Base-by-base conservation (phyloP, 2,797 vertebrate genomes). In the Lycodopsis pacificus region DNA sequence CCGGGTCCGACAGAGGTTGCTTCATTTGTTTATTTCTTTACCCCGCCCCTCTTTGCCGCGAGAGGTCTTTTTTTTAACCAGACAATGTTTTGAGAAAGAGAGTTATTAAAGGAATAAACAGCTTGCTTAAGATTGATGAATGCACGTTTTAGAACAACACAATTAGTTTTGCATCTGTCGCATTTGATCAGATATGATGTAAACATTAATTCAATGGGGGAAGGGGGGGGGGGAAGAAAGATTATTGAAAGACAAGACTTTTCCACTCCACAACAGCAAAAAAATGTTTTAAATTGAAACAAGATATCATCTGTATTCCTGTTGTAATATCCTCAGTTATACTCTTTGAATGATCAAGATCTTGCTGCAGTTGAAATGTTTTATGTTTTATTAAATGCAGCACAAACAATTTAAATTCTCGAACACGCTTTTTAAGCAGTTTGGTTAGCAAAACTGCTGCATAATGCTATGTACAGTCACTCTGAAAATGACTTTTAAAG, bases 71-170 rank as follows among this genome's bases (percentile, higher is more conserved):
- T 51, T 40, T 12, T 64, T 42, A 34, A 3, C 36, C 36, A 74
- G 7, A 71, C 19, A 9, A 5, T 27, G 36, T 74, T 76, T 79
- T 75, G 15, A 77, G 68, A 42, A 79, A 79, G 46, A 48, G 27
- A 62, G 30, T 61, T 70, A 65, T 72, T 38, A 72, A 62, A 73
- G n/a, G 63, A 59, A 42, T 30, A 49, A 73, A 49, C 30, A 69
- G 56, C 15, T 69, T 76, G 2, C 67, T 32, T 57, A 73, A 70
- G 79, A 83, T 83, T 84, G 59, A 88, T 84, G 65, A 27, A 36
- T 2, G 11, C 30, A 64, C 8, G 73, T 68, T 84, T 71, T 67
- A 19, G 81, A 79, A 62, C 51, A 42, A 46, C 53, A 25, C 40
- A 76, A 77, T 82, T 17, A 48, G 46, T 58, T 82, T 71, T 54